A percentile compares a stretch with the other conserved stretches of the same genome.
Evolutionary conservation across 2,888 invertebrate species (phyloP).

Genomic region (Ophioninae sp.): DNA sequence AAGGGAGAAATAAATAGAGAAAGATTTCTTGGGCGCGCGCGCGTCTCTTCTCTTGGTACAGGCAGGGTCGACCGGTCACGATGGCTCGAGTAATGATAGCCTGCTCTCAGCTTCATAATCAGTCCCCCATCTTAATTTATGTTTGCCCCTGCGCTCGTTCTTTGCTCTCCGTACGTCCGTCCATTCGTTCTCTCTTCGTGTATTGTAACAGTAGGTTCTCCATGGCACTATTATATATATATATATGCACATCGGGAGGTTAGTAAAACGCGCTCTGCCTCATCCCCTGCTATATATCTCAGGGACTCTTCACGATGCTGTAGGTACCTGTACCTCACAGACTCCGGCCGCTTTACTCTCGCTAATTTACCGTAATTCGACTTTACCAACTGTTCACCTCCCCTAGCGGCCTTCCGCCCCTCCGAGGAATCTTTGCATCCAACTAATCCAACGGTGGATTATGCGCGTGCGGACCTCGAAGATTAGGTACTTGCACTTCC

Average conservation of each 20-base stretch:
- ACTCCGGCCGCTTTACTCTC: constrained; percentile 73
- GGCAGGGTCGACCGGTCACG: constrained; percentile 80
- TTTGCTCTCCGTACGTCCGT: constrained; percentile 67
- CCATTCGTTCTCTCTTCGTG: constrained; percentile 65
- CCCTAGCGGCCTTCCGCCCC: not conserved
- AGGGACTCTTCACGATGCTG: constrained; percentile 66
- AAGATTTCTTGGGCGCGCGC: constrained; percentile 57
- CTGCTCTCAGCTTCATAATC: constrained; percentile 80
- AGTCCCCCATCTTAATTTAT: constrained; percentile 81
- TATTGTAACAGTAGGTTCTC: constrained; percentile 57
- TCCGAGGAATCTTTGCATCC: not conserved
- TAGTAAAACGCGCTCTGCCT: constrained; percentile 25
- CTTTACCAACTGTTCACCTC: constrained; percentile 49
- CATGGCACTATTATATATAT: not conserved
- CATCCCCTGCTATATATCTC: constrained; percentile 44
- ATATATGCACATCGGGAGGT: constrained; percentile 18
- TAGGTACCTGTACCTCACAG: constrained; percentile 74
- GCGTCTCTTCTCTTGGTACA: constrained; percentile 71
- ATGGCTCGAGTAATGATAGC: constrained; percentile 79
- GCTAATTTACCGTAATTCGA: constrained; percentile 79
- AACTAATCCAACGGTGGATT: not conserved
- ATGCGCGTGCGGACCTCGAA: constrained; percentile 7
- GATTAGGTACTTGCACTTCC: too few species aligned
- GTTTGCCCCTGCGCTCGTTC: constrained; percentile 78
- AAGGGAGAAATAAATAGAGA: constrained; percentile 60